Conservation (phyloP, 2,113 vertebrate genomes). For the Anoplopoma fimbria region DNA sequence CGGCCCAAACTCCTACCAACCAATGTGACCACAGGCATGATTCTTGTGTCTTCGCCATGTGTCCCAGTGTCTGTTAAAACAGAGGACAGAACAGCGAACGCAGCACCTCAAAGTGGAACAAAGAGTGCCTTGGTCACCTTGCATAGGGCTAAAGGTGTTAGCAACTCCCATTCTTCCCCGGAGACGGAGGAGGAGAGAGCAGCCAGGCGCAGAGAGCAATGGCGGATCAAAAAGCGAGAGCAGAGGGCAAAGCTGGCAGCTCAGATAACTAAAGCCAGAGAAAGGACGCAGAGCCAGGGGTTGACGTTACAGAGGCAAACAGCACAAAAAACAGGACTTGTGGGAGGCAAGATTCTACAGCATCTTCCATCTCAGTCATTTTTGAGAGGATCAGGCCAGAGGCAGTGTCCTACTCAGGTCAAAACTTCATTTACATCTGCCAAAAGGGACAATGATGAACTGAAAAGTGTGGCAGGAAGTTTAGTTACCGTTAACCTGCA, state of each 20-base stretch:
- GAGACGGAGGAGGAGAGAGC: constrained; percentile 80
- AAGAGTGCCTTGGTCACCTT: constrained; percentile 62
- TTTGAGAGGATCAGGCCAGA: constrained; percentile 43
- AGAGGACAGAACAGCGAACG: constrained; percentile 16
- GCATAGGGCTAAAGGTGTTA: constrained; percentile 35
- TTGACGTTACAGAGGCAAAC: constrained; percentile 35
- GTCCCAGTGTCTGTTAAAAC: constrained; percentile 12
- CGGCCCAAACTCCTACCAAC: constrained; percentile 46
- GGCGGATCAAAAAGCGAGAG: constrained; percentile 85
- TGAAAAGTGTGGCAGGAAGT: constrained; percentile 12
- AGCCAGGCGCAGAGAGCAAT: constrained; percentile 81
- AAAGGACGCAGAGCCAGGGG: constrained; percentile 45
- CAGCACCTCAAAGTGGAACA: constrained; percentile 52
- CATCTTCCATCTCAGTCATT: constrained; percentile 35
- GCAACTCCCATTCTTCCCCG: background rate
- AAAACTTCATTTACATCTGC: constrained; percentile 30
- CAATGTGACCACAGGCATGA: constrained; percentile 25
- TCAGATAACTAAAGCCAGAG: constrained; percentile 61
- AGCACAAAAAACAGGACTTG: constrained; percentile 39
- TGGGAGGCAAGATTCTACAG: constrained; percentile 19
- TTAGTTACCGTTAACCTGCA: constrained; percentile 23
- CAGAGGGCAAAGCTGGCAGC: constrained; percentile 82
- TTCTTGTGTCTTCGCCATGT: constrained; percentile 8
- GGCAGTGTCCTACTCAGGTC: constrained; percentile 13
- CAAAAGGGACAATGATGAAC: constrained; percentile 50